A percentile compares a stretch with the other conserved stretches of the same genome.
Conservation (phyloP, 1,140 invertebrate species). For the Platyscapa corneri region DNA sequence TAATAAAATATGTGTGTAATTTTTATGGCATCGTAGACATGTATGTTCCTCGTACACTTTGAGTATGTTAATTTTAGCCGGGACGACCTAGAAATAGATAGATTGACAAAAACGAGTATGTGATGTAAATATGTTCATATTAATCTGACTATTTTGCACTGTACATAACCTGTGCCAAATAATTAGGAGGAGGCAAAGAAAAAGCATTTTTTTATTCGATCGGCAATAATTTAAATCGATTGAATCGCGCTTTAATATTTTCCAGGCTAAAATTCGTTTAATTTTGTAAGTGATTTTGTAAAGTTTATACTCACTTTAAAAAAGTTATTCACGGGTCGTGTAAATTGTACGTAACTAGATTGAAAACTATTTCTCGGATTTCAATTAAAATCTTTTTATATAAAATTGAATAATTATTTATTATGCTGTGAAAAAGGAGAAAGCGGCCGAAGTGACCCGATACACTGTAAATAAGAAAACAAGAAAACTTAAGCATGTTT, state of each 20-base stretch:
- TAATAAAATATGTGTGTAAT: conserved; percentile 27
- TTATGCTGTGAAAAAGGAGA: not conserved
- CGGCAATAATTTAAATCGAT: not conserved
- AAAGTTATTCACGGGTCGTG: not conserved
- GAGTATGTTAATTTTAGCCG: not conserved
- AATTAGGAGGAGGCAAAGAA: not conserved
- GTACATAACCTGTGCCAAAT: not conserved
- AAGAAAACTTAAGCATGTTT: not conserved
- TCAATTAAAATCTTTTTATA: not conserved
- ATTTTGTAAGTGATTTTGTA: conserved; percentile 33
- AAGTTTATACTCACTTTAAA: conserved; percentile 22
- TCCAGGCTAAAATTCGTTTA: not conserved
- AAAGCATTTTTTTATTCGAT: not conserved
- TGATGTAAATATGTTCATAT: not conserved
- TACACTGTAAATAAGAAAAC: not conserved
- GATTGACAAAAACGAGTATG: not conserved
- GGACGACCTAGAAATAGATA: not conserved
- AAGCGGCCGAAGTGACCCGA: not conserved
- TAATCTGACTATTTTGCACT: not conserved
- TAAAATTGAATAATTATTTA: not conserved
- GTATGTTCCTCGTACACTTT: conserved; percentile 1
- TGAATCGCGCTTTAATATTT: not conserved
- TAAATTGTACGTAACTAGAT: not conserved
- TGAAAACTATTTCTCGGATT: conserved; percentile 5
- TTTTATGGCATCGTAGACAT: conserved; percentile 6